These are phyloP conservation scores for Eremophila alpestris DNA, from an alignment of 2,797 vertebrate genomes.

Conservation along the genomic window DNA sequence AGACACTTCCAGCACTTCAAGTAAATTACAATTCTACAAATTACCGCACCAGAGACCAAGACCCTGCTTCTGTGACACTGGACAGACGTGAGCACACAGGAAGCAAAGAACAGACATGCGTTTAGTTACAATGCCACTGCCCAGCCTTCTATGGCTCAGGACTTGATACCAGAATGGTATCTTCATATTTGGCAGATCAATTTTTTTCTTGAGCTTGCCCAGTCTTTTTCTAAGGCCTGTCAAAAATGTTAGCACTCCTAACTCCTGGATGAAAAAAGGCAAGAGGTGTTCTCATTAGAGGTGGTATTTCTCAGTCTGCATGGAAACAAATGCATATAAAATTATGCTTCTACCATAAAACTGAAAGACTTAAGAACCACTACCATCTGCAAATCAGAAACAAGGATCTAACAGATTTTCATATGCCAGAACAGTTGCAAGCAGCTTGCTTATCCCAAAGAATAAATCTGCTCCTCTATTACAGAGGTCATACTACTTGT, in stretches of 20 bases:
- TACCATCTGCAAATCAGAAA: neutral
- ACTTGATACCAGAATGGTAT: neutral
- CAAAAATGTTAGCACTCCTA: neutral
- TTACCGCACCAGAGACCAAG: neutral
- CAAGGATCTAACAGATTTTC: neutral
- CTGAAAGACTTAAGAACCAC: neutral
- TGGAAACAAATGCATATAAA: neutral
- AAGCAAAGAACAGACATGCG: neutral
- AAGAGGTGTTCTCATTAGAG: neutral
- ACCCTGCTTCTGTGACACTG: neutral
- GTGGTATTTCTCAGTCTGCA: neutral
- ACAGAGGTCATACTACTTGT: neutral
- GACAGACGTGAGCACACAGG: neutral
- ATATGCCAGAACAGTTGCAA: neutral
- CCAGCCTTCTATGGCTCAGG: neutral
- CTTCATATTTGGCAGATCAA: neutral
- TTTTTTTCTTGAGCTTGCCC: neutral
- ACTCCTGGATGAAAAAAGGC: neutral
- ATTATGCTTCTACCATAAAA: neutral
- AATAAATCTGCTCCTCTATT: neutral
- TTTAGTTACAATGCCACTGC: neutral
- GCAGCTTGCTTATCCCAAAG: neutral
- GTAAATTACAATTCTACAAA: neutral
- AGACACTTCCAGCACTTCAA: neutral
- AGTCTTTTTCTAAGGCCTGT: neutral